Conservation (phyloP, 2,797 vertebrate genomes). For the Naso thynnoides region DNA sequence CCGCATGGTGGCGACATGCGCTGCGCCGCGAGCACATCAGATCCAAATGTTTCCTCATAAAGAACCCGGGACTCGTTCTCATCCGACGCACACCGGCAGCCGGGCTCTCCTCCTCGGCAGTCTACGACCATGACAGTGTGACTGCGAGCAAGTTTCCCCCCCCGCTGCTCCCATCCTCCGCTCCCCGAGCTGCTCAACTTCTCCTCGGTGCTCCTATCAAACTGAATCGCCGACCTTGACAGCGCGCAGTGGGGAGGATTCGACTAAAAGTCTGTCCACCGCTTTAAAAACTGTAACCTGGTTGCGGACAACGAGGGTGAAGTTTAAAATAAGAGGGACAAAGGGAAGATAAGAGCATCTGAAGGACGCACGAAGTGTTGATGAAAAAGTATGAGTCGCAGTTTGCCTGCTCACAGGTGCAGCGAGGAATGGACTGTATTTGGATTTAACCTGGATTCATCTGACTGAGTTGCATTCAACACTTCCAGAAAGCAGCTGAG, state of each 20-base stretch:
- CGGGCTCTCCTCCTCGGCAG: conserved; percentile 69
- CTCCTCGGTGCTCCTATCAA: conserved; percentile 40
- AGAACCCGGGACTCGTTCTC: conserved; percentile 76
- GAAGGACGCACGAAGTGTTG: conserved; percentile 33
- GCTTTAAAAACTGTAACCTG: conserved; percentile 12
- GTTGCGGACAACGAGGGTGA: conserved; percentile 26
- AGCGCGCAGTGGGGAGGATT: conserved; percentile 52
- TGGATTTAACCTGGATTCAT: conserved; percentile 65
- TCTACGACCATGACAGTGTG: conserved; percentile 61
- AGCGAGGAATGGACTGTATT: conserved; percentile 18
- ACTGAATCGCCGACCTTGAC: conserved; percentile 68
- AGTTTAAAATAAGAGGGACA: conserved; percentile 55
- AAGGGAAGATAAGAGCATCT: conserved; percentile 13
- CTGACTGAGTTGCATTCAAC: conserved; percentile 39
- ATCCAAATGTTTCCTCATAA: conserved; percentile 64
- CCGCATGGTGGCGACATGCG: conserved; percentile 84
- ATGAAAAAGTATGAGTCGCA: conserved; percentile 42
- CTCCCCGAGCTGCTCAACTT: conserved; percentile 55
- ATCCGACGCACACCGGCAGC: conserved; percentile 69
- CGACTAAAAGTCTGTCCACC: conserved; percentile 44
- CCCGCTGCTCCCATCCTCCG: conserved; percentile 4
- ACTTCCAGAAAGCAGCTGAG: conserved; percentile 21
- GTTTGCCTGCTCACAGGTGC: conserved; percentile 67
- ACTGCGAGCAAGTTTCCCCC: conserved; percentile 47
- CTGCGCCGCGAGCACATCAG: conserved; percentile 54